Evolutionary conservation across 2,113 vertebrate species (phyloP).

Genomic region (Eidolon helvum): DNA sequence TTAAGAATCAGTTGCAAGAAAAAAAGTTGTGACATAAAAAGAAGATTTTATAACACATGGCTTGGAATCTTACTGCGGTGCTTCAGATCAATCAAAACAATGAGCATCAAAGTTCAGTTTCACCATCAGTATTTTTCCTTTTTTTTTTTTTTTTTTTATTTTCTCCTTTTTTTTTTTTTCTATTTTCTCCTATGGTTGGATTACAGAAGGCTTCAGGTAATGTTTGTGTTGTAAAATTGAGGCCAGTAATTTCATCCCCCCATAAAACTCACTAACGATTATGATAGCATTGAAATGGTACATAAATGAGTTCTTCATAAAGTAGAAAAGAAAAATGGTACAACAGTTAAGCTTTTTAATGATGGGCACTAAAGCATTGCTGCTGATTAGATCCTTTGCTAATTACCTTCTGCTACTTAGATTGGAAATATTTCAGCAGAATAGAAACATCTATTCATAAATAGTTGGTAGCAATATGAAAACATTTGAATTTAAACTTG

Average conservation of each 20-base stretch:
- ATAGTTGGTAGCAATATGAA: slow-evolving; percentile 40
- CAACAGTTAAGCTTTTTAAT: slow-evolving; percentile 75
- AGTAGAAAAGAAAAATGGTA: slow-evolving; percentile 71
- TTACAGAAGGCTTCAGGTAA: slow-evolving; percentile 70
- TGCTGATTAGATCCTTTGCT: slow-evolving; percentile 78
- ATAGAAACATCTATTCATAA: slow-evolving; percentile 67
- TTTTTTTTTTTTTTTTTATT: background rate
- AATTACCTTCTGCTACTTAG: slow-evolving; percentile 79
- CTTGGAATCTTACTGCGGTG: slow-evolving; percentile 51
- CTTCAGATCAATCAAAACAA: slow-evolving; percentile 58
- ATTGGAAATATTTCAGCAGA: slow-evolving; percentile 70
- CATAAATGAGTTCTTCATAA: slow-evolving; percentile 73
- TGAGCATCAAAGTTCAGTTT: slow-evolving; percentile 45
- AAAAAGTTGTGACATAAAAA: slow-evolving; percentile 35
- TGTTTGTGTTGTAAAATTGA: slow-evolving; percentile 69
- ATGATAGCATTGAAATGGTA: slow-evolving; percentile 71
- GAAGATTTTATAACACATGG: background rate
- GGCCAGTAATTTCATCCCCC: slow-evolving; percentile 74
- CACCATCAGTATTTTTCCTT: slow-evolving; percentile 24
- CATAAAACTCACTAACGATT: slow-evolving; percentile 69
- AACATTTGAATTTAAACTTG: slow-evolving; percentile 21
- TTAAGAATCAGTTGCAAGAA: background rate
- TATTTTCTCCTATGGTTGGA: slow-evolving; percentile 33
- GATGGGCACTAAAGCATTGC: slow-evolving; percentile 73
- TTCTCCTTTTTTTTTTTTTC: background rate